These are phyloP conservation scores for Cerceris rybyensis DNA, from an alignment of 2,888 invertebrate genomes.

Conservation along the genomic window DNA sequence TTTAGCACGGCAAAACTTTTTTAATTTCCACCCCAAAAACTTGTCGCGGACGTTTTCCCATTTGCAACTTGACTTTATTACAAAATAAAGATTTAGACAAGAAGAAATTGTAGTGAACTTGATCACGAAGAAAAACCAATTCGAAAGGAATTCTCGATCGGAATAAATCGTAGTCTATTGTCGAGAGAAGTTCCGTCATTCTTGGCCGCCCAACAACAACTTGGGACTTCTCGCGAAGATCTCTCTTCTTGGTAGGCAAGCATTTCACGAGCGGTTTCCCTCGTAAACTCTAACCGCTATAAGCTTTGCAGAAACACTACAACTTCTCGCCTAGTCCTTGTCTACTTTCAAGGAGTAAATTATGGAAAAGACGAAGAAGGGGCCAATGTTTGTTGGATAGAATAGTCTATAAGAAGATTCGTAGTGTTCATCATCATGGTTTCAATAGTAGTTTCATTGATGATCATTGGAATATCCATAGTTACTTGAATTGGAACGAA, in stretches of 20 bases:
- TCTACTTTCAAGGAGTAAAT: constrained; percentile 44
- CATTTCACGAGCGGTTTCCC: constrained; percentile 46
- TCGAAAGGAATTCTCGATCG: constrained; percentile 4
- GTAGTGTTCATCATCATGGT: not conserved
- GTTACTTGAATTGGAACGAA: too few species aligned
- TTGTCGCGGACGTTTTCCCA: too few species aligned
- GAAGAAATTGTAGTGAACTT: too few species aligned
- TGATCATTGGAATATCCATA: too few species aligned
- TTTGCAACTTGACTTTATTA: too few species aligned
- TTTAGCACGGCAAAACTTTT: too few species aligned
- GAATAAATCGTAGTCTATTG: constrained; percentile 9
- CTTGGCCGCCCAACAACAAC: not conserved
- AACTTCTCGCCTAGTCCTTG: constrained; percentile 28
- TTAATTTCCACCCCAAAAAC: too few species aligned
- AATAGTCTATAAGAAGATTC: constrained; percentile 30
- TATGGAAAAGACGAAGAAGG: constrained; percentile 48
- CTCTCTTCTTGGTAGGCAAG: constrained; percentile 24
- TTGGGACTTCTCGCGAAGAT: constrained; percentile 30
- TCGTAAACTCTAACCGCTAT: constrained; percentile 57
- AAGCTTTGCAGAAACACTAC: constrained; percentile 41
- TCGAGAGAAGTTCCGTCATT: not conserved
- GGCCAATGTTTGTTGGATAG: constrained; percentile 29
- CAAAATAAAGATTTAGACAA: too few species aligned
- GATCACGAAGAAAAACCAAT: too few species aligned
- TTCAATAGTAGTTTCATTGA: not conserved